Evolutionary conservation across 1,140 invertebrate species (phyloP).

Genomic region (Drosophila nikananu): DNA sequence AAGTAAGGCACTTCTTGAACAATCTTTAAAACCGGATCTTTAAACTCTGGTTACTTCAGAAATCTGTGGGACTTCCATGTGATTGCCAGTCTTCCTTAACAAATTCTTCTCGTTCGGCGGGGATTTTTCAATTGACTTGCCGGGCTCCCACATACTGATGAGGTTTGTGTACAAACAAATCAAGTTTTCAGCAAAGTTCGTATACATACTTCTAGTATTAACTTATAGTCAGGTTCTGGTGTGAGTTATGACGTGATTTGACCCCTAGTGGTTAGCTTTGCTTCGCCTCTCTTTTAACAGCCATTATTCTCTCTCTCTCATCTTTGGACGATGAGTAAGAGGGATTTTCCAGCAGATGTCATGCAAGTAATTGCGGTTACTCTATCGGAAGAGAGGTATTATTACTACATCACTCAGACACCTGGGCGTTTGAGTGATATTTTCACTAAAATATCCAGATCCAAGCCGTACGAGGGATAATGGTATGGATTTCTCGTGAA

Average conservation of each 20-base stretch:
- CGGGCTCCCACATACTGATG: constrained; percentile 31
- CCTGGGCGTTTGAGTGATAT: not conserved
- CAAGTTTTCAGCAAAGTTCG: not conserved
- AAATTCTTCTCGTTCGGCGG: not conserved
- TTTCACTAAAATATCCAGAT: not conserved
- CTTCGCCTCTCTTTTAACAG: not conserved
- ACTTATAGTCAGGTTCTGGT: not conserved
- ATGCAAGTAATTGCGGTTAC: constrained; percentile 61
- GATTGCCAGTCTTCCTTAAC: constrained; percentile 12
- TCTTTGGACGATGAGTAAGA: constrained; percentile 60
- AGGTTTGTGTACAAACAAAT: not conserved
- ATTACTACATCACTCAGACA: not conserved
- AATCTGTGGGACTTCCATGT: constrained; percentile 9
- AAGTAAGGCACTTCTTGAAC: not conserved
- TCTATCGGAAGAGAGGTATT: constrained; percentile 5
- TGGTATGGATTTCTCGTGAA: not conserved
- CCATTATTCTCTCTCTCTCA: constrained; percentile 3
- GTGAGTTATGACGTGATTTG: not conserved
- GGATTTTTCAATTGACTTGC: constrained; percentile 18
- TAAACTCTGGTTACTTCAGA: not conserved
- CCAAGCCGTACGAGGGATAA: not conserved
- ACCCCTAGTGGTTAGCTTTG: not conserved
- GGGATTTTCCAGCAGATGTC: constrained; percentile 66
- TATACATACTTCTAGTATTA: not conserved
- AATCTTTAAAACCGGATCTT: constrained; percentile 8